phyloP scores from a whole-genome alignment of 64 coral and sea anemone species.

The Stichodactyla helianthus region DNA sequence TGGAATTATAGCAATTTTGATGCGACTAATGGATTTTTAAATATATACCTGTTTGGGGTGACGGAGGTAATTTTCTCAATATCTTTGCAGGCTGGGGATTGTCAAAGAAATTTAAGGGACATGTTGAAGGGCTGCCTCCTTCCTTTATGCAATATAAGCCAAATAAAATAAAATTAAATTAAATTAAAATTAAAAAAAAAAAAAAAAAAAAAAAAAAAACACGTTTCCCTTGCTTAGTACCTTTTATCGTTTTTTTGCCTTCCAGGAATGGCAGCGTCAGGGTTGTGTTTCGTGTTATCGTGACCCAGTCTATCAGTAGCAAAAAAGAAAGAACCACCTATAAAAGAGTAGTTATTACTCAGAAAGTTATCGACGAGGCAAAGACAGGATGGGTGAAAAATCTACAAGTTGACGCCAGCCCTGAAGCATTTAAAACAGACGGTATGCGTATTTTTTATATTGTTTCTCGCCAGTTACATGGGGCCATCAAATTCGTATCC shows the following conservation, averaged over 20 bases:
- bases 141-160: too few relatives aligned
- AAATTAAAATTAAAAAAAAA: too few relatives aligned
- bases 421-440: slow-evolving; percentile 1
- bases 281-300: neutral
- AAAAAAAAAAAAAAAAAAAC: neutral
- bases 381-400: slow-evolving; percentile 18
- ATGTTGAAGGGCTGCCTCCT: too few relatives aligned
- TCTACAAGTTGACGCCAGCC: slow-evolving; percentile 3
- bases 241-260: neutral
- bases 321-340: neutral
- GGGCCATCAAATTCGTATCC: too few relatives aligned
- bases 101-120: too few relatives aligned
- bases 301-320: neutral
- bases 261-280: slow-evolving; percentile 14
- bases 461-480: neutral
- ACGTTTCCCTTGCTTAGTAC: neutral
- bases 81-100: too few relatives aligned
- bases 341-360: neutral
- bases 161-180: neutral
- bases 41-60: too few relatives aligned
- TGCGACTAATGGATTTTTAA: too few relatives aligned
- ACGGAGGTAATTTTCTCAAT: too few relatives aligned
- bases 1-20: too few relatives aligned
- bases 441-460: neutral
- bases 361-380: neutral